A percentile compares a stretch with the other conserved stretches of the same genome.
phyloP scores from a whole-genome alignment of 2,797 vertebrate species.

The Tarsius wallacei region DNA sequence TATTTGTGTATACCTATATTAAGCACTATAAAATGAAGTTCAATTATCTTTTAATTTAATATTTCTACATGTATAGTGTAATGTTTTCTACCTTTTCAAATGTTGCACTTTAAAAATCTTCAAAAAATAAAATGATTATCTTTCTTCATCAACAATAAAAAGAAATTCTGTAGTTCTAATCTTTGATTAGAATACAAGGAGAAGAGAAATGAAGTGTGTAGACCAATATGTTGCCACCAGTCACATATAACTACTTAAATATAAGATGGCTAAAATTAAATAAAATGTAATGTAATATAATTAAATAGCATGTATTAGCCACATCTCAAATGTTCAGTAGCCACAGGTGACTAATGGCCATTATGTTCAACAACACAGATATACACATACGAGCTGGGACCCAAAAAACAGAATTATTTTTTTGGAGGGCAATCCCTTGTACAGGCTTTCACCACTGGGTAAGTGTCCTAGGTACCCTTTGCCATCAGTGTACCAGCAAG shows the following conservation, averaged over 20 bases:
- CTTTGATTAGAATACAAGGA: background rate
- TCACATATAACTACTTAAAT: background rate
- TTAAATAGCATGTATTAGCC: background rate
- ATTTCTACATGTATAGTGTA: background rate
- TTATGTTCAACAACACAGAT: background rate
- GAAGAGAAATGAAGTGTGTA: background rate
- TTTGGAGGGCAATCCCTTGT: too few relatives aligned
- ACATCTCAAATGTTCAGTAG: background rate
- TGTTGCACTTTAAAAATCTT: background rate
- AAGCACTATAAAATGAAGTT: background rate
- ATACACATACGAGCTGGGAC: too few relatives aligned
- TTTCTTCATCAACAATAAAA: background rate
- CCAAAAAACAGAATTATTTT: too few relatives aligned
- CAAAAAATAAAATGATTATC: background rate
- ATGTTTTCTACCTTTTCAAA: background rate
- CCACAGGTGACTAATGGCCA: background rate
- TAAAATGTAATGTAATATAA: background rate
- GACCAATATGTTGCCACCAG: background rate
- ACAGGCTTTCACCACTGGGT: too few relatives aligned
- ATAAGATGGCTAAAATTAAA: slow-evolving; percentile 36
- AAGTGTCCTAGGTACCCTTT: too few relatives aligned
- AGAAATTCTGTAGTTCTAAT: background rate
- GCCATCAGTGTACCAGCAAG: too few relatives aligned
- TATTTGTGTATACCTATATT: background rate
- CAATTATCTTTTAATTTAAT: background rate